Evolutionary conservation across 1,140 invertebrate genomes (phyloP).

Genomic region (Euwallacea similis): DNA sequence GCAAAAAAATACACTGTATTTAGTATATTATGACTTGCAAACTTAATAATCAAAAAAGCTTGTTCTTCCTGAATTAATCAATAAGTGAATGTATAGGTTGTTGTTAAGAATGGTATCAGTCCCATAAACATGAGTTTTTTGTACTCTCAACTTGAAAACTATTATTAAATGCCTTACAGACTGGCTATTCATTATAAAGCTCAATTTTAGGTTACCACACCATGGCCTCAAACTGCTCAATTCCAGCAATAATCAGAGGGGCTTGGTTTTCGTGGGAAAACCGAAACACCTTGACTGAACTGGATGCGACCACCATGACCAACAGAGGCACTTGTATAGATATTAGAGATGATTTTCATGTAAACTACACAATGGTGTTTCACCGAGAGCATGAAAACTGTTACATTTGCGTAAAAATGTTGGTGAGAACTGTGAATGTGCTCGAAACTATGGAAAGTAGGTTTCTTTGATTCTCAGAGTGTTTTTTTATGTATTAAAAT

Average conservation of each 20-base stretch:
- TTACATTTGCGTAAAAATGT: conserved; percentile 81
- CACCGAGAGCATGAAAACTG: conserved; percentile 64
- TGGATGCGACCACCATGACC: conserved; percentile 77
- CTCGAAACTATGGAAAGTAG: conserved; percentile 85
- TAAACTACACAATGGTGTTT: conserved; percentile 87
- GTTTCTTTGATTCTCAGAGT: no score
- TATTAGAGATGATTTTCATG: conserved; percentile 70
- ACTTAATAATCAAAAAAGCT: no score
- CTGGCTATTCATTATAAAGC: no score
- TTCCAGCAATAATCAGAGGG: conserved; percentile 77
- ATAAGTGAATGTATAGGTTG: no score
- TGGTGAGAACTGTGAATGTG: conserved; percentile 87
- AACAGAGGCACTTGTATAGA: conserved; percentile 73
- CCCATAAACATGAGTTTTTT: no score
- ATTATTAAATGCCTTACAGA: no score
- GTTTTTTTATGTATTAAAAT: background rate
- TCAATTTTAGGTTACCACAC: background rate
- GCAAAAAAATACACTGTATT: no score
- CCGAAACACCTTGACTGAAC: conserved; percentile 77
- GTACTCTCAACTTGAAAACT: no score
- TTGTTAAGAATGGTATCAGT: no score
- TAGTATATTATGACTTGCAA: no score
- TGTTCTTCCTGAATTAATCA: no score
- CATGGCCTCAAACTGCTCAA: conserved; percentile 57
- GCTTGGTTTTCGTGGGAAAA: conserved; percentile 92